Evolutionary conservation across 2,888 invertebrate genomes (phyloP), one percentile per base, ranked within the genome.

Genomic region (Drosophila mettleri): DNA sequence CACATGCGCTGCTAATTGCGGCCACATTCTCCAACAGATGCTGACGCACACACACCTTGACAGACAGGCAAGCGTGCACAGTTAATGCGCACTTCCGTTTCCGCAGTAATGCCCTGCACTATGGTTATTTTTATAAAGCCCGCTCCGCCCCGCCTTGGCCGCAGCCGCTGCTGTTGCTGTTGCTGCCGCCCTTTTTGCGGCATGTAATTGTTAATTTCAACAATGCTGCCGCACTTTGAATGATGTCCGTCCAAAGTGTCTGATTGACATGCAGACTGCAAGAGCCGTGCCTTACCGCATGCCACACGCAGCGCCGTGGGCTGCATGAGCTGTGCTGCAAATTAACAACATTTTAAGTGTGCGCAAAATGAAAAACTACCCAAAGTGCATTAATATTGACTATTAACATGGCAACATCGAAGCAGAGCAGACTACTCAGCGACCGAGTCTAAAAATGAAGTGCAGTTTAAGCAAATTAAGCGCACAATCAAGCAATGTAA

Each of bases 381-480:
- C 74, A 76, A 54, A 77, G 51, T 51, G 78, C 59, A 67, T 88
- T 80, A 83, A 74, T 78, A 88, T 69, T 83, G 86, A 69, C 69
- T 67, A 41, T 41, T 41, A 41, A 22, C 41, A 3, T 22, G 71
- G 69, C 46, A n/a, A n/a, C n/a, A n/a, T n/a, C 63, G 81, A 36
- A 29, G 39, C 22, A 43, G 45, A 20, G 29, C 16, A 31, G 45
- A 27, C 27, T 24, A 14, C 33, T 38, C n/a, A 43, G 46, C 14
- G 52, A 39, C 51, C 46, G 12, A 49, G 67, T 34, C 82, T 77
- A 74, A 58, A 70, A 87, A 69, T 88, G 69, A 85, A 87, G 83
- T 85, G 82, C 87, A 79, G 85, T 86, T 88, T 82, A 82, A 81
- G 85, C 89, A 85, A 85, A 87, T 87, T 85, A 88, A 88, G 75